A percentile compares a stretch with the other conserved stretches of the same genome.
These are phyloP conservation scores for Mythimna albipuncta DNA, from an alignment of 2,888 invertebrate genomes.

Conservation along the genomic window DNA sequence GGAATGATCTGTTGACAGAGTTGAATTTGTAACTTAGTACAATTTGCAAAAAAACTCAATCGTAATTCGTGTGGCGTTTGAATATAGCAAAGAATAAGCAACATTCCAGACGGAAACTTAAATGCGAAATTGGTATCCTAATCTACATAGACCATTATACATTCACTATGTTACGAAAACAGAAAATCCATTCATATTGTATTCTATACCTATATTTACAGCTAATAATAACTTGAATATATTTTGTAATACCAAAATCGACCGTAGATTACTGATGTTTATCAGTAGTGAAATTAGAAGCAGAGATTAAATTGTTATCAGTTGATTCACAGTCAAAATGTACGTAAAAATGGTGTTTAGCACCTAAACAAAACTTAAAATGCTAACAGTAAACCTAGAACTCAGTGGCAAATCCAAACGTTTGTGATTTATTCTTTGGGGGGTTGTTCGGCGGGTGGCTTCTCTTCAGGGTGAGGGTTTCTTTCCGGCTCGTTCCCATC, in stretches of 20 bases:
- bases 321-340: conserved; percentile 52
- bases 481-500: conserved; percentile 90
- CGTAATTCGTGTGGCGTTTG: conserved; percentile 6
- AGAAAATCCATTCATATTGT: conserved; percentile 53
- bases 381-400: conserved; percentile 57
- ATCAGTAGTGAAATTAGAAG: conserved; percentile 1
- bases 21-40: conserved; percentile 14
- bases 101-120: conserved; percentile 41
- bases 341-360: conserved; percentile 44
- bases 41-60: conserved; percentile 16
- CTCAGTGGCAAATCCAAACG: conserved; percentile 53
- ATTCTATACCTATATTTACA: conserved; percentile 63
- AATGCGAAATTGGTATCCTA: conserved; percentile 55
- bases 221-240: conserved; percentile 58
- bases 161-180: conserved; percentile 43
- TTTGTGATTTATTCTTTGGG: conserved; percentile 79
- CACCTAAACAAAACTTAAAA: conserved; percentile 54
- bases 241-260: conserved; percentile 42
- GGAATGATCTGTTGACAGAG: conserved; percentile 57
- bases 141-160: conserved; percentile 42
- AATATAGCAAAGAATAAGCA: conserved; percentile 35
- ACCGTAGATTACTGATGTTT: conserved; percentile 46
- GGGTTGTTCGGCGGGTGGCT: conserved; percentile 80
- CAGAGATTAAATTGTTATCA: conserved; percentile 18
- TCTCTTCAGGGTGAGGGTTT: conserved; percentile 77